Conservation (phyloP, 2,888 invertebrate species). For the Apamea epomidion region DNA sequence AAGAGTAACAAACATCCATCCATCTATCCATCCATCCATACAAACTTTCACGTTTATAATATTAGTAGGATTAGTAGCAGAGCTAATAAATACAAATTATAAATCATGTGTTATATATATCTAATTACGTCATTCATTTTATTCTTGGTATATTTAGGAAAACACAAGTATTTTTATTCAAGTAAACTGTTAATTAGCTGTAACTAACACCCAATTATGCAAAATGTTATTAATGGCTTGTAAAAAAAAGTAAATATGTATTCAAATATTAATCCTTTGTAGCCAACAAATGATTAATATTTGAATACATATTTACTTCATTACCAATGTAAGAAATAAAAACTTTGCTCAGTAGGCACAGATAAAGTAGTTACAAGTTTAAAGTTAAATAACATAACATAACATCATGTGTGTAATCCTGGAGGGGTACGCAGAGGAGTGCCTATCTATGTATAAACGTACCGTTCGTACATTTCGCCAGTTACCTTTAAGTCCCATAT, state of each 20-base stretch:
- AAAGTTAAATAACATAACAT: no score
- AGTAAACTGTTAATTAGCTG: slow-evolving; percentile 28
- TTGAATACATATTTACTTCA: background rate
- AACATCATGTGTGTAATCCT: no score
- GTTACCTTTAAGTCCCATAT: no score
- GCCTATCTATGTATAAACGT: no score
- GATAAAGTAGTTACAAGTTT: no score
- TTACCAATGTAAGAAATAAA: background rate
- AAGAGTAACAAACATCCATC: no score
- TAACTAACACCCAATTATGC: slow-evolving; percentile 16
- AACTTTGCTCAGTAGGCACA: background rate
- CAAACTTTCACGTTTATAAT: no score
- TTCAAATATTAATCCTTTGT: no score
- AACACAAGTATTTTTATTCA: slow-evolving; percentile 56
- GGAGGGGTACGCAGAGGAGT: no score
- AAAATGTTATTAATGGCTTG: slow-evolving; percentile 6
- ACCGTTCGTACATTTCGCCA: no score
- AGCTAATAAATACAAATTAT: slow-evolving; percentile 1
- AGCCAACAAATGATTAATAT: background rate
- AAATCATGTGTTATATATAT: background rate
- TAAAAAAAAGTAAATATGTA: no score
- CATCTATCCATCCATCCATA: no score
- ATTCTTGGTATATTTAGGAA: slow-evolving; percentile 31
- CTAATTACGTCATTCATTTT: slow-evolving; percentile 39
- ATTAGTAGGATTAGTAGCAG: background rate